phyloP scores from a whole-genome alignment of 2,888 invertebrate species.

The Tiliacea citrago region DNA sequence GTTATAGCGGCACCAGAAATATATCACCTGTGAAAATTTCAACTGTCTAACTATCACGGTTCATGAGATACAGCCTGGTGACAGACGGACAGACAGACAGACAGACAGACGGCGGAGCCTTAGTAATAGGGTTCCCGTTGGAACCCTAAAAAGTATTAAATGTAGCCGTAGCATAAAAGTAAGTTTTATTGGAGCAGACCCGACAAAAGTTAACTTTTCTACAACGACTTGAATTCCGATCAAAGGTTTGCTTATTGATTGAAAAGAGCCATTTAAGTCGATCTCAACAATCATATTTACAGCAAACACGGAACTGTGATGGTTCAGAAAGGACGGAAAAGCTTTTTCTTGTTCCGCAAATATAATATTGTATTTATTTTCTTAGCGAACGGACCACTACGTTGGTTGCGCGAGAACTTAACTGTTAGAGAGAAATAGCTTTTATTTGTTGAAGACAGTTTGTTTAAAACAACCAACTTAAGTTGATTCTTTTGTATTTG shows the following conservation, averaged over 20 bases:
- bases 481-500: not conserved
- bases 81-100: too few species aligned
- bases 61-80: too few species aligned
- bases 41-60: too few species aligned
- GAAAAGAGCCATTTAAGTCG: conserved; percentile 11
- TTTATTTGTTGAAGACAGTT: conserved; percentile 1
- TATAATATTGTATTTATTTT: conserved; percentile 27
- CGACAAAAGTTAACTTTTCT: too few species aligned
- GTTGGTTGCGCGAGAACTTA: conserved; percentile 1
- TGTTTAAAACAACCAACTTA: not conserved
- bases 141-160: too few species aligned
- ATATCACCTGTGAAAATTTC: too few species aligned
- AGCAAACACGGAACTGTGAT: conserved; percentile 12
- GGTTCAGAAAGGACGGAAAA: conserved; percentile 33
- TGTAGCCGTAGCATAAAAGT: too few species aligned
- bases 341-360: conserved; percentile 48
- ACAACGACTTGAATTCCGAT: not conserved
- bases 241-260: not conserved
- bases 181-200: too few species aligned
- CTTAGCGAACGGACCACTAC: not conserved
- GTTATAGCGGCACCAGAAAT: too few species aligned
- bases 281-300: conserved; percentile 4
- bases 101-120: too few species aligned
- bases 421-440: not conserved
- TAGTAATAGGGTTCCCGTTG: too few species aligned